Base-by-base conservation (phyloP, 2,113 vertebrate species). In the Lepisosteus oculatus region DNA sequence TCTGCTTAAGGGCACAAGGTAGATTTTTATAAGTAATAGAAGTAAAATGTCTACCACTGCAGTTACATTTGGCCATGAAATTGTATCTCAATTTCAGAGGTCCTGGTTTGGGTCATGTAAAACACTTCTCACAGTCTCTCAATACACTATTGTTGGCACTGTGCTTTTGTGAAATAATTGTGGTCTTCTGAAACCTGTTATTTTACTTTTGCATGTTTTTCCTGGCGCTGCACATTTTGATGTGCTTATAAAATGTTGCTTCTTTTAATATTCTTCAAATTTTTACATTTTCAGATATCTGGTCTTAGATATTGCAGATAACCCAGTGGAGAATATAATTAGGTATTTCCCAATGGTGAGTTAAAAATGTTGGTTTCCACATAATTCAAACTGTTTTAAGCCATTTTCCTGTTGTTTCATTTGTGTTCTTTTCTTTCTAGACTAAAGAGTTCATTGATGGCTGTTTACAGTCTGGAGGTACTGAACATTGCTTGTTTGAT, bases 231-330 rank as follows among this genome's bases (percentile, higher is more conserved):
- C 29, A 29, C 29, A 29, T 29, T 29, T 29, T 29, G 29, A 29
- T 29, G 29, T 29, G 29, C 1, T 29, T 29, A 51, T 51, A 6
- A 65, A 69, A 5, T 9, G n/a, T 61, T 64, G 42, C 1, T 61
- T 42, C 11, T 43, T 6, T 43, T 69, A n/a, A 7, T 70, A 9
- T 73, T 72, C 13, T n/a, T 2, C 78, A 7, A 79, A 71, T 9
- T 47, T 55, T 43, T 62, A 4, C 12, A 4, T 9, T 68, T 68
- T 68, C 78, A 99, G 97, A 88, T 99, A 99, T 89, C 95, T 99
- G 89, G 96, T 99, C 76, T 93, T 99, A 94, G 97, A 98, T 90
- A 98, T 99, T 86, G 97, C 97, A 80, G 97, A 99, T 94, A 98
- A 95, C 92, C 96, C 97, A 72, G 94, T 99, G 87, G 97, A 99